phyloP scores from a whole-genome alignment of 2,888 invertebrate genomes.

The Unio delphinus region DNA sequence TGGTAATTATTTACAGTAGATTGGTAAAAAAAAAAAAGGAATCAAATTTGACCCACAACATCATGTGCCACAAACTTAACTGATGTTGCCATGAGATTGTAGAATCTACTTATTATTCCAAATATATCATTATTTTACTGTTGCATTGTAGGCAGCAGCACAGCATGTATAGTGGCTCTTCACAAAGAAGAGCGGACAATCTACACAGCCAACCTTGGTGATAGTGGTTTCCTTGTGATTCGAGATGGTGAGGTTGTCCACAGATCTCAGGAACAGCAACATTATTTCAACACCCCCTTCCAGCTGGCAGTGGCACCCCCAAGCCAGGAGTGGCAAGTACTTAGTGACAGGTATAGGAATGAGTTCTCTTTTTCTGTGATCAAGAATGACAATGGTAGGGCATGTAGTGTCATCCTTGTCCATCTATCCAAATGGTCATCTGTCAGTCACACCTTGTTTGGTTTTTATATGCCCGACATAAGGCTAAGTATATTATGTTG shows the following conservation, averaged over 20 bases:
- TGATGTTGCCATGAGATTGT: neutral
- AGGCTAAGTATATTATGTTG: too few relatives aligned
- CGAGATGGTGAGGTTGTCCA: conserved; percentile 79
- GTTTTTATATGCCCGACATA: too few relatives aligned
- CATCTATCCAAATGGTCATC: neutral
- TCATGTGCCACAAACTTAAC: too few relatives aligned
- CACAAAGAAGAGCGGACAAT: conserved; percentile 91
- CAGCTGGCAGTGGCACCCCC: conserved; percentile 96
- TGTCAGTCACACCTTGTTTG: neutral
- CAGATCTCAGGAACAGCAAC: conserved; percentile 96
- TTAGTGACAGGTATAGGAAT: conserved; percentile 84
- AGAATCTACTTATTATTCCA: neutral
- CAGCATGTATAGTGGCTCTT: conserved; percentile 95
- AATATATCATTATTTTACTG: neutral
- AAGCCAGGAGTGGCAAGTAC: conserved; percentile 83
- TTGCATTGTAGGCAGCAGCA: conserved; percentile 85
- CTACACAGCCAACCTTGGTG: conserved; percentile 98
- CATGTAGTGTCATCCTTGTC: neutral
- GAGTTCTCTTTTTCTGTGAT: neutral
- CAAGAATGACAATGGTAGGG: too few relatives aligned
- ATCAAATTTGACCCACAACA: too few relatives aligned
- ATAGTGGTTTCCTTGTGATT: conserved; percentile 93
- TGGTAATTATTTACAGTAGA: too few relatives aligned
- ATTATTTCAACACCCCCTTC: conserved; percentile 99
- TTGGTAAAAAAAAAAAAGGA: too few relatives aligned